Evolutionary conservation across 2,888 invertebrate species (phyloP), one percentile per base, ranked within the genome.

Genomic region (Elysia crispata): DNA sequence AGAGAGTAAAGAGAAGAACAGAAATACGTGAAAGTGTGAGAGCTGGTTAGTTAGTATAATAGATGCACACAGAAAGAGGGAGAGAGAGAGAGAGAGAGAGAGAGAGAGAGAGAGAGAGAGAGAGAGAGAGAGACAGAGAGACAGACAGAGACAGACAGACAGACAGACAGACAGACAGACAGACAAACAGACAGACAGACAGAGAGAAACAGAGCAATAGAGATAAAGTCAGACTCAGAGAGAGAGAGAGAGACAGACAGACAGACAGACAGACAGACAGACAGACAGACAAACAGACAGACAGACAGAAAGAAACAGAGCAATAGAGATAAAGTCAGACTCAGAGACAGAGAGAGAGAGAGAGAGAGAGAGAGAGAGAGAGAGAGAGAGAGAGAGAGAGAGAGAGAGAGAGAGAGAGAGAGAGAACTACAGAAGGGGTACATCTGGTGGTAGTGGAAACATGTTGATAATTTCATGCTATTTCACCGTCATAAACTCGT

Each of bases 361-460:
- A 76, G 64, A 76, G 1, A 49, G 64, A 76, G n/a, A 76, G 76
- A 76, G n/a, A 75, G 25, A 62, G 64, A 75, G 11, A 62, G 31
- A 75, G 30, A 62, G 25, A 75, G 23, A 75, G 62, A 62, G 6
- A 62, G 64, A 23, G 25, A 23, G 64, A 64, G 64, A 23, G 25
- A 23, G 64, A 64, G 64, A 23, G 25, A 23, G 64, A 67, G 67
- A 54, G 67, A 33, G 20, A 67, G 67, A 67, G 54, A 67, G 76
- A 76, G 67, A 67, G n/a, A 54, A 49, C 60, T 1, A 76, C 41
- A 31, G 20, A 31, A 30, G 20, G 60, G 23, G 64, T n/a, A n/a
- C n/a, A n/a, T n/a, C n/a, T n/a, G n/a, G n/a, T n/a, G n/a, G n/a
- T n/a, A n/a, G n/a, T n/a, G n/a, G n/a, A n/a, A n/a, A n/a, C n/a